Base-by-base conservation (phyloP, 1,140 invertebrate genomes). In the Antheraea mylitta region DNA sequence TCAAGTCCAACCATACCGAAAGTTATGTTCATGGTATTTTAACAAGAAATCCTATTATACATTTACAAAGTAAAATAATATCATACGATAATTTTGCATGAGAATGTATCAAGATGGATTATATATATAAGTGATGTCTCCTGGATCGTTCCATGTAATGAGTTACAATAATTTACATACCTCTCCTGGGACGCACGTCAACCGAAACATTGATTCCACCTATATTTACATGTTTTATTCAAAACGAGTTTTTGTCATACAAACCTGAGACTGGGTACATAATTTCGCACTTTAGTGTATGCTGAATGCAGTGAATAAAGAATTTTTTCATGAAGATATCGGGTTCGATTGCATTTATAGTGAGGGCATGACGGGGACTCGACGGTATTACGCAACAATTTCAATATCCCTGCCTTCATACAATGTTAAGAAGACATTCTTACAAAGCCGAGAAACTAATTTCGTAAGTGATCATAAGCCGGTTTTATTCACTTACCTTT, bases 391-490 rank as follows among this genome's bases (percentile, higher is more conserved):
- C 38, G 45, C 64, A 53, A 65, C 45, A 66, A 58, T 36, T 64
- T 66, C 18, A 53, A 58, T 66, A 48, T 53, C 16, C 64, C 64
- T 45, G 45, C 18, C 48, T 22, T 58, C 45, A 66, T 66, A 66
- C 19, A 19, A 58, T 59, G 13, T 38, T 64, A 60, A 18, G 62
- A 45, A 69, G 70, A 68, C 76, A 76, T 75, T 72, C 71, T 53
- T 58, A 69, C 64, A 69, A 68, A 62, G 22, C 64, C 71, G 78
- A 69, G 72, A 70, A 16, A 66, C 22, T 67, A 67, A 67, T 62
- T 71, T 68, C 75, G 82, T 86, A 79, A 86, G 88, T 90, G 88
- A 90, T 90, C 88, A 88, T 86, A 67, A 79, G 88, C 88, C 88
- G 88, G 86, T 77, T 74, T 77, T 79, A 69, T 79, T 71, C 71